Conservation (phyloP, 2,113 vertebrate genomes). For the Acanthisitta chloris region DNA sequence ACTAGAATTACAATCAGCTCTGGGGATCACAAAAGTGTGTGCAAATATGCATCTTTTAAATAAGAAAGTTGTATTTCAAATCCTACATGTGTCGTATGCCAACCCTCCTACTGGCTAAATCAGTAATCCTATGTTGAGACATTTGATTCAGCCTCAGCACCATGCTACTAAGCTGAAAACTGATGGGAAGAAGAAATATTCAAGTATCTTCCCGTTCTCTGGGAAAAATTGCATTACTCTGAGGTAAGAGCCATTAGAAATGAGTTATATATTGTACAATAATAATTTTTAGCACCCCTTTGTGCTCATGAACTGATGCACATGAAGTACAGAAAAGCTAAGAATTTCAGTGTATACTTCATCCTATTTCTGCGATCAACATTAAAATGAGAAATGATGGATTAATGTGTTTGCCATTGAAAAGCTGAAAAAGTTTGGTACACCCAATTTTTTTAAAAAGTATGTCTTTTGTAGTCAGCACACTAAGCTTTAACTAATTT, state of each 20-base stretch:
- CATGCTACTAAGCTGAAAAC: background rate
- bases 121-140: background rate
- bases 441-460: background rate
- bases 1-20: background rate
- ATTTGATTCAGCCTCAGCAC: background rate
- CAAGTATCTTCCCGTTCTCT: background rate
- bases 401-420: background rate
- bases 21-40: background rate
- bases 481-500: background rate
- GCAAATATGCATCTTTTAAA: background rate
- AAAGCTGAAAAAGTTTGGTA: background rate
- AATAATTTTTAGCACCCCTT: background rate
- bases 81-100: background rate
- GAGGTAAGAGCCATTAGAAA: background rate
- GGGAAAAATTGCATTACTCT: background rate
- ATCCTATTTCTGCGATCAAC: background rate
- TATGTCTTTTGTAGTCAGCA: background rate
- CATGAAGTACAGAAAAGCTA: background rate
- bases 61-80: background rate
- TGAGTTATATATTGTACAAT: background rate
- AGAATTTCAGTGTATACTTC: background rate
- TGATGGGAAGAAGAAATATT: background rate
- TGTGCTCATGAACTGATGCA: background rate
- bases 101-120: background rate
- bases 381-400: background rate